Conservation (phyloP, 1,140 invertebrate genomes). For the Drosophila sp. region DNA sequence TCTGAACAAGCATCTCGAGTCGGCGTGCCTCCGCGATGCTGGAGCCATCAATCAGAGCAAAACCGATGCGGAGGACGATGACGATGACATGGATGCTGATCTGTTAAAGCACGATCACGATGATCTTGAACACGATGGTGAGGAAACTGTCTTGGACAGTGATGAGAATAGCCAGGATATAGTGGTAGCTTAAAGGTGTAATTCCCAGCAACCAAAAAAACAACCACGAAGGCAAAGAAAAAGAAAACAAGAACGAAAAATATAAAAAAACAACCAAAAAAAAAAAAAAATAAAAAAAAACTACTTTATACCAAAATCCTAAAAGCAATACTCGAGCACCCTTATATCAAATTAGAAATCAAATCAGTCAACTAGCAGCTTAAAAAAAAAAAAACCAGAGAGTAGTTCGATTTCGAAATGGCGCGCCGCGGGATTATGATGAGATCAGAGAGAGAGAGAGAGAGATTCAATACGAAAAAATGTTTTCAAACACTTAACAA, state of each 20-base stretch:
- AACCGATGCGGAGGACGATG: conserved; percentile 40
- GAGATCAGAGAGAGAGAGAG: no score
- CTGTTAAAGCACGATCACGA: conserved; percentile 36
- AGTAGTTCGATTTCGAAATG: conserved; percentile 49
- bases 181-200: conserved; percentile 70
- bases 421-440: conserved; percentile 39
- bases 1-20: conserved; percentile 98
- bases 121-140: conserved; percentile 52
- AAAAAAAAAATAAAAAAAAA: conserved; percentile 10
- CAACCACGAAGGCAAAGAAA: conserved; percentile 16
- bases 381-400: conserved; percentile 28
- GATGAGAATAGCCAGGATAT: conserved; percentile 83
- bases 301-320: conserved; percentile 70
- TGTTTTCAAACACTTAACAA: conserved; percentile 54
- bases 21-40: conserved; percentile 88
- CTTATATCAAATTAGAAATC: conserved; percentile 66
- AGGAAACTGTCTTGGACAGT: conserved; percentile 58
- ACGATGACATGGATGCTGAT: conserved; percentile 34
- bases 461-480: conserved; percentile 55
- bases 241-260: conserved; percentile 20
- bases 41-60: conserved; percentile 52
- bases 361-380: conserved; percentile 67
- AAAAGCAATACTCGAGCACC: conserved; percentile 78
- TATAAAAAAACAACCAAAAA: background rate
- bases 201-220: background rate